A percentile compares a stretch with the other conserved stretches of the same genome.
phyloP scores from a whole-genome alignment of 2,797 vertebrate species.

The Hylomyscus alleni region DNA sequence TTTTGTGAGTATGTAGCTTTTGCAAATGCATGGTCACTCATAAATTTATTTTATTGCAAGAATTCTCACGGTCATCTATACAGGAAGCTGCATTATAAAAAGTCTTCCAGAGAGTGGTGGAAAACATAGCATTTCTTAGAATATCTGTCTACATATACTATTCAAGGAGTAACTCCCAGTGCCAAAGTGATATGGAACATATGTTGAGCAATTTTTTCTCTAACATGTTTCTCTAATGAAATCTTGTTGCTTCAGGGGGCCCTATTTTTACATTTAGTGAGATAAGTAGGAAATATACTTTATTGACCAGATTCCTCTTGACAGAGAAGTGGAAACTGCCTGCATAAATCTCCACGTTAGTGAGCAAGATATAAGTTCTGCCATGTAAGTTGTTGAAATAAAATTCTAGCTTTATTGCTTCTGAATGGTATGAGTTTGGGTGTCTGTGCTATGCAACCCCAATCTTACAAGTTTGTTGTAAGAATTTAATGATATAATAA shows the following conservation, averaged over 20 bases:
- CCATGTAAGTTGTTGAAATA: slow-evolving; percentile 29
- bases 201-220: slow-evolving; percentile 39
- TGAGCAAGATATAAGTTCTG: slow-evolving; percentile 19
- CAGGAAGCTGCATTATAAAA: slow-evolving; percentile 46
- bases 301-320: slow-evolving; percentile 53
- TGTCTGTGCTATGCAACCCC: not conserved
- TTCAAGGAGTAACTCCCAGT: slow-evolving; percentile 43
- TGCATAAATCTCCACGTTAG: not conserved
- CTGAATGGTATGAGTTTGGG: slow-evolving; percentile 12
- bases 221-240: slow-evolving; percentile 60
- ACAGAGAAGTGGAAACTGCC: slow-evolving; percentile 27
- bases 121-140: slow-evolving; percentile 30
- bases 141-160: slow-evolving; percentile 40
- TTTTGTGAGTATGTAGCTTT: slow-evolving; percentile 55
- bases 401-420: slow-evolving; percentile 42
- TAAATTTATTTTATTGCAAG: slow-evolving; percentile 53
- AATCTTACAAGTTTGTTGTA: slow-evolving; percentile 55
- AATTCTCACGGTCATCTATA: slow-evolving; percentile 49
- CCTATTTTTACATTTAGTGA: slow-evolving; percentile 40
- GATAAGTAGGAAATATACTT: slow-evolving; percentile 38
- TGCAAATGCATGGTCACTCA: slow-evolving; percentile 49
- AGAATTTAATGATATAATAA: slow-evolving; percentile 68
- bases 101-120: not conserved
- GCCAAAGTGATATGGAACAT: slow-evolving; percentile 45
- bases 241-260: slow-evolving; percentile 51